Evolutionary conservation across 2,113 vertebrate species (phyloP).

Genomic region (Aphyosemion australe): DNA sequence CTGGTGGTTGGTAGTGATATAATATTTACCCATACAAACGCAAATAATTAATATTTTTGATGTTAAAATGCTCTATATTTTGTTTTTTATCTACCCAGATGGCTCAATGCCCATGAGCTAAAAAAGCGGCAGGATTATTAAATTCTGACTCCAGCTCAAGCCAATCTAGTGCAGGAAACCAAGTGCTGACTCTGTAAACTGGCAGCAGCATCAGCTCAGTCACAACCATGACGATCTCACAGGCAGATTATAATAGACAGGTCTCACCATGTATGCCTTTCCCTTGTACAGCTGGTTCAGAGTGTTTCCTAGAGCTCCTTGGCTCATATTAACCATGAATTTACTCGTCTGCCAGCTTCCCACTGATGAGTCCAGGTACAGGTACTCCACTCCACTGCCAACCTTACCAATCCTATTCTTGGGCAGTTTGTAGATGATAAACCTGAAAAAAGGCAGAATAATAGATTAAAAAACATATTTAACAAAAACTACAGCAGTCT

Average conservation of each 20-base stretch:
- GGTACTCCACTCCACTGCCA: constrained; percentile 85
- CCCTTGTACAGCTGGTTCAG: constrained; percentile 84
- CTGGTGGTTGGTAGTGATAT: not conserved
- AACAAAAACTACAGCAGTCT: rapidly evolving
- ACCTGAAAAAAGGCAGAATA: constrained; percentile 73
- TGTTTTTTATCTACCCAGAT: no score
- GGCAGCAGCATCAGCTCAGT: not conserved
- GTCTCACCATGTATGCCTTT: constrained; percentile 77
- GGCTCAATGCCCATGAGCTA: no score
- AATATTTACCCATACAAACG: not conserved
- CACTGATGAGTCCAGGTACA: constrained; percentile 86
- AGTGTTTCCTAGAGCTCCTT: constrained; percentile 81
- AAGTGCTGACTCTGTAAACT: no score
- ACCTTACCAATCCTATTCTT: constrained; percentile 67
- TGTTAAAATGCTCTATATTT: no score
- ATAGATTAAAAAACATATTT: not conserved
- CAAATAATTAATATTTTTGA: not conserved
- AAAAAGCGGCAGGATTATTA: no score
- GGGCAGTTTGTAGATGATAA: constrained; percentile 90
- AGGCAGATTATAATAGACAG: not conserved
- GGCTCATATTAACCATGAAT: constrained; percentile 82
- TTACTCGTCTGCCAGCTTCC: constrained; percentile 80
- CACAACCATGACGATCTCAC: not conserved
- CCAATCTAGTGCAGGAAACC: no score
- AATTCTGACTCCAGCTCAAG: no score